These are phyloP conservation scores for Holothuria leucospilota DNA, from an alignment of 53 echinoderm and acorn worm genomes.

Conservation along the genomic window DNA sequence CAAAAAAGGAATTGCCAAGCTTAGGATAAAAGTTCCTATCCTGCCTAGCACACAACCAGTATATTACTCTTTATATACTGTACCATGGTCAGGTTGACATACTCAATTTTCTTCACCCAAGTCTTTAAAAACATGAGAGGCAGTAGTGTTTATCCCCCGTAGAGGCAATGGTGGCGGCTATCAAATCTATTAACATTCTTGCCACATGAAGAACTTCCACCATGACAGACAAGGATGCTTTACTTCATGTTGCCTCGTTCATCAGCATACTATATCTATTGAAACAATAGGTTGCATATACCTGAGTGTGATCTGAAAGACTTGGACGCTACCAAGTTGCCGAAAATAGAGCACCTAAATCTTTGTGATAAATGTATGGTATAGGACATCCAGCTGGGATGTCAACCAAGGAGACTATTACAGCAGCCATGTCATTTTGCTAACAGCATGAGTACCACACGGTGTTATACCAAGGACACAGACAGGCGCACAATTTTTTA, in stretches of 20 bases:
- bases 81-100: not conserved
- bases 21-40: no score
- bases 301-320: not conserved
- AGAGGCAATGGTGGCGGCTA: not conserved
- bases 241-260: no score
- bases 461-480: not conserved
- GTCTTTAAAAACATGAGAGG: conserved; percentile 20
- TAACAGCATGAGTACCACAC: not conserved
- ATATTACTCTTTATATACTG: no score
- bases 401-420: conserved; percentile 19
- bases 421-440: not conserved
- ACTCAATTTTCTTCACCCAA: not conserved
- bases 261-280: not conserved
- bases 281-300: not conserved
- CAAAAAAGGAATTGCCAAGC: no score
- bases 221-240: no score
- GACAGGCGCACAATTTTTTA: not conserved
- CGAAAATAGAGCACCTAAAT: not conserved
- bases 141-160: not conserved
- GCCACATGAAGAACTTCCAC: no score
- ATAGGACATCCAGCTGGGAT: conserved; percentile 32
- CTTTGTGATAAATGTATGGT: conserved; percentile 6
- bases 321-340: not conserved
- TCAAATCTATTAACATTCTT: not conserved
- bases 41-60: no score